phyloP scores from a whole-genome alignment of 2,113 vertebrate genomes.

The Clarias gariepinus region DNA sequence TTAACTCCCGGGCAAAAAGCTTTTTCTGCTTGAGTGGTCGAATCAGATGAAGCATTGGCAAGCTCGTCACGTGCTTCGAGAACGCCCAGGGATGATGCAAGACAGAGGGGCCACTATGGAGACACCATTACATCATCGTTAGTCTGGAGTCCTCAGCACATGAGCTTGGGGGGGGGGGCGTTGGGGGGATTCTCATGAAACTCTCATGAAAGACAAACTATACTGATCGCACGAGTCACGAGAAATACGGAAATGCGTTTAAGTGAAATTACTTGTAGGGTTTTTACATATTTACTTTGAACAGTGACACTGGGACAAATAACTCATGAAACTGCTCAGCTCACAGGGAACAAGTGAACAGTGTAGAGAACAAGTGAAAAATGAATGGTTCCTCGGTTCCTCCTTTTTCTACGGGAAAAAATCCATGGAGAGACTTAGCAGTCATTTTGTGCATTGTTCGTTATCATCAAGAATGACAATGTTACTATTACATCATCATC shows the following conservation, averaged over 20 bases:
- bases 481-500: too few species aligned
- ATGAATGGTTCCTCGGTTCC: too few species aligned
- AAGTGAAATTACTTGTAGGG: background rate
- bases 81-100: conserved; percentile 55
- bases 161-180: background rate
- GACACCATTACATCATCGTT: conserved; percentile 65
- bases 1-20: background rate
- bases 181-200: background rate
- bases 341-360: too few species aligned
- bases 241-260: background rate
- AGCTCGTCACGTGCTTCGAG: conserved; percentile 31
- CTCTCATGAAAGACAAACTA: background rate
- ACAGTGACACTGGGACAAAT: background rate
- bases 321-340: too few species aligned
- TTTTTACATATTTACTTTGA: background rate
- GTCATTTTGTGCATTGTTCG: too few species aligned
- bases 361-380: too few species aligned
- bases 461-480: too few species aligned
- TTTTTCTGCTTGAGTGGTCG: background rate
- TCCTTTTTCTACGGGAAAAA: too few species aligned
- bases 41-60: conserved; percentile 22
- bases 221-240: background rate
- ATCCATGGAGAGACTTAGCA: too few species aligned
- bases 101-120: conserved; percentile 70
- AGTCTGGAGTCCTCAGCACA: conserved; percentile 54